These are phyloP conservation scores for Hypotaenidia philippensis DNA, from an alignment of 2,797 vertebrate species.

Conservation along the genomic window DNA sequence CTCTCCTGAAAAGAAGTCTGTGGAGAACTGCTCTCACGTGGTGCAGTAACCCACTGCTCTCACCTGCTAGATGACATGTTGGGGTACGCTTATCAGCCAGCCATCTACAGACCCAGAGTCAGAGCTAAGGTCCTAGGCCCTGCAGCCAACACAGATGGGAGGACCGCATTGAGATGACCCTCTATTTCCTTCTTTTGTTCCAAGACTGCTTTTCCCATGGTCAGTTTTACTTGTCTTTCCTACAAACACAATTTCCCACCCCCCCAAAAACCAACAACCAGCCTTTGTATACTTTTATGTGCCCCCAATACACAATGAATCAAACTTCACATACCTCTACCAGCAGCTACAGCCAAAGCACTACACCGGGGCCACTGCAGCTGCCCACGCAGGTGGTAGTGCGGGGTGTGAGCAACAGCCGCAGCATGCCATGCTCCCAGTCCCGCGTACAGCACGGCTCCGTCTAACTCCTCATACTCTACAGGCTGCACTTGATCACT, in stretches of 20 bases:
- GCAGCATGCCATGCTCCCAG: background rate
- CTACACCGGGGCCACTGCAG: background rate
- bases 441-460: fast-evolving
- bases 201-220: background rate
- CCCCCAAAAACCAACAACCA: background rate
- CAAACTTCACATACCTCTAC: background rate
- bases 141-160: background rate
- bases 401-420: background rate
- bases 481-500: background rate
- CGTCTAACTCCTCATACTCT: background rate
- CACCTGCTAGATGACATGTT: background rate
- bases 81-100: background rate
- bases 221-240: background rate
- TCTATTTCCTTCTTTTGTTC: background rate
- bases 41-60: background rate
- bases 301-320: background rate
- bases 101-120: background rate
- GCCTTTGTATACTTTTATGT: constrained; percentile 2
- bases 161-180: background rate
- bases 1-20: background rate
- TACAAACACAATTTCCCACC: background rate
- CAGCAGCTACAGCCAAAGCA: background rate
- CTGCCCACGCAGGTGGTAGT: background rate
- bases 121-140: background rate
- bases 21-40: background rate